Base-by-base conservation (phyloP, 1,140 invertebrate genomes). In the Nomia melanderi region DNA sequence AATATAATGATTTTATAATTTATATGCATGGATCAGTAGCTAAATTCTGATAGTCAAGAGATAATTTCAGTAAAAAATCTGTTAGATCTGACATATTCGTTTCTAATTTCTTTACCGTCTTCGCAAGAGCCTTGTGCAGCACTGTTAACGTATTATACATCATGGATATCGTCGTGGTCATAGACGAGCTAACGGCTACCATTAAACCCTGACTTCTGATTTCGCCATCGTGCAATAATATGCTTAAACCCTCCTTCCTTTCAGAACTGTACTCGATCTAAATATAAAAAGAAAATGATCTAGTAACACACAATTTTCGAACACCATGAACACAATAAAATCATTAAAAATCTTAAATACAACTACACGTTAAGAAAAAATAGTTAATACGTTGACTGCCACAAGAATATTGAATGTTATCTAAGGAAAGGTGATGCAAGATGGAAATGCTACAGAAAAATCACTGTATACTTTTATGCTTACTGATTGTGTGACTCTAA, bases 171-270 rank as follows among this genome's bases (percentile, higher is more conserved):
- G 79, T 66, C 9, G 56, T 47, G 1, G 2, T 41, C 71, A 79
- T 81, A 31, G 31, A 23, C 0, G 82, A 1, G 14, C 47, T 41
- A 1, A 81, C 57, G 0, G 50, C 29, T 8, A 81, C 29, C 53
- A 83, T 62, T 14, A 69, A 29, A 0, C 69, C 78, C 1, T 31
- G n/a, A 65, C 36, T 72, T 69, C 73, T 71, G 2, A 36, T 31
- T 41, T 67, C 74, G 9, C 44, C 27, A 11, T 85, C 83, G 59
- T 85, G 82, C 27, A 85, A 23, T 12, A 85, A 11, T 50, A 85
- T 76, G 25, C 69, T 71, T 1, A 60, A 70, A 12, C 83, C 83
- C 25, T 78, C 44, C 39, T 65, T 73, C 3, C 14, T 81, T n/a
- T 44, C 23, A 12, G 64, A 29, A 33, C 81, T 65, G 53, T 72